Base-by-base conservation (phyloP, 1,140 invertebrate species). In the Euwallacea similis region DNA sequence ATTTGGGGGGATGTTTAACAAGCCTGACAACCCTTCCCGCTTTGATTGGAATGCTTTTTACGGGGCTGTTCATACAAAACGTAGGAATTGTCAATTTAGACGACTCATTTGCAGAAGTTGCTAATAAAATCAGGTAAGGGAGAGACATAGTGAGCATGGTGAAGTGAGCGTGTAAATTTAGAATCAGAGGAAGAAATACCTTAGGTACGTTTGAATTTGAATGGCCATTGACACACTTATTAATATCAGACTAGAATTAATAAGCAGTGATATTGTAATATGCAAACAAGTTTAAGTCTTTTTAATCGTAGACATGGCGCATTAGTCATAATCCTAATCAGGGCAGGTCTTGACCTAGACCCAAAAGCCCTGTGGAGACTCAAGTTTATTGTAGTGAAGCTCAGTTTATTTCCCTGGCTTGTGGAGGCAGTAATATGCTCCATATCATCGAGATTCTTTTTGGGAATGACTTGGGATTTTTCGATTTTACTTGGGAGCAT, bases 281-380 rank as follows among this genome's bases (percentile, higher is more conserved):
- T 33, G 1, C 21, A 33, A 33, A 33, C 21, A 33, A 2, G 21
- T 33, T 33, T 33, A 33, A 33, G 21, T 4, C 21, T 33, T 33
- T 33, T 33, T 33, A 33, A 33, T 56, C 47, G 15, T 83, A 95
- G 96, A 81, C 93, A 93, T 85, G 88, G 96, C 69, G 95, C 96
- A 8, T 84, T 98, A 75, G 93, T 93, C 7, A 91, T 98, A 56
- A 98, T 99, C 77, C 84, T 99, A 75, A 92, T 92, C 42, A 85
- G 96, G 83, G 97, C 96, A 71, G 97, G 97, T 7, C 84, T 99
- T 75, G 95, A 96, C 78, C 85, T 98, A 72, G 94, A 98, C 81
- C 92, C 94, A 2, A 81, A 85, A 58, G 94, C 93, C 7, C 85
- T 98, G 77, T 90, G 89, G 79, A 90, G 90, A 76, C 86, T 96